These are phyloP conservation scores for Galerucella pusilla DNA, from an alignment of 2,888 invertebrate genomes.

Conservation along the genomic window DNA sequence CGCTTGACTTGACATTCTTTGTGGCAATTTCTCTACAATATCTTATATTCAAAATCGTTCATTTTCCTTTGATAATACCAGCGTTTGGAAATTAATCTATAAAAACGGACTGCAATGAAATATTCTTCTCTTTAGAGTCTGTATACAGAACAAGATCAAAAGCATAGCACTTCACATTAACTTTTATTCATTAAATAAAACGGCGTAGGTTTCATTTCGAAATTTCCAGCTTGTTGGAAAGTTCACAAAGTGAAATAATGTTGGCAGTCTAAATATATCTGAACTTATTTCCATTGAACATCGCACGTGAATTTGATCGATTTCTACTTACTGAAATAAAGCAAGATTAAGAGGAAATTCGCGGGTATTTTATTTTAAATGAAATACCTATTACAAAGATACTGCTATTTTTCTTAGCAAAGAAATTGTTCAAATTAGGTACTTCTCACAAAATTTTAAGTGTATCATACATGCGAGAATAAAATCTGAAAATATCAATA, in stretches of 20 bases:
- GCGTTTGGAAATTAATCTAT: not conserved
- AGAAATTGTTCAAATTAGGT: too few relatives aligned
- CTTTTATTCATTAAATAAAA: too few relatives aligned
- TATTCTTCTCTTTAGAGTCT: too few relatives aligned
- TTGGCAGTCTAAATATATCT: not conserved
- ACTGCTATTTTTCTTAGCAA: too few relatives aligned
- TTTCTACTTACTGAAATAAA: not conserved
- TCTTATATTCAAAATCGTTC: not conserved
- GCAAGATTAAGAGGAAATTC: not conserved
- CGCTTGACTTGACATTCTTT: constrained; percentile 4
- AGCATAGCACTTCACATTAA: too few relatives aligned
- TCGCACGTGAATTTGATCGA: not conserved
- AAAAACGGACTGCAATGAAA: not conserved
- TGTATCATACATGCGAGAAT: too few relatives aligned
- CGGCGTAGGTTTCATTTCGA: too few relatives aligned
- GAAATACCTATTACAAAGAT: not conserved
- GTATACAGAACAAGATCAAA: too few relatives aligned
- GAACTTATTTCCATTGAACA: not conserved
- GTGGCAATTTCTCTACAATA: not conserved
- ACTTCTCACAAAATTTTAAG: too few relatives aligned
- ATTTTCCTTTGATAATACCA: not conserved
- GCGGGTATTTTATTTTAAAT: not conserved
- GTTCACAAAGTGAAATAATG: not conserved
- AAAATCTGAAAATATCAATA: too few relatives aligned
- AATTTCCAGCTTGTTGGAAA: too few relatives aligned